These are phyloP conservation scores for Carassius gibelio DNA, from an alignment of 2,113 vertebrate species.

Conservation along the genomic window DNA sequence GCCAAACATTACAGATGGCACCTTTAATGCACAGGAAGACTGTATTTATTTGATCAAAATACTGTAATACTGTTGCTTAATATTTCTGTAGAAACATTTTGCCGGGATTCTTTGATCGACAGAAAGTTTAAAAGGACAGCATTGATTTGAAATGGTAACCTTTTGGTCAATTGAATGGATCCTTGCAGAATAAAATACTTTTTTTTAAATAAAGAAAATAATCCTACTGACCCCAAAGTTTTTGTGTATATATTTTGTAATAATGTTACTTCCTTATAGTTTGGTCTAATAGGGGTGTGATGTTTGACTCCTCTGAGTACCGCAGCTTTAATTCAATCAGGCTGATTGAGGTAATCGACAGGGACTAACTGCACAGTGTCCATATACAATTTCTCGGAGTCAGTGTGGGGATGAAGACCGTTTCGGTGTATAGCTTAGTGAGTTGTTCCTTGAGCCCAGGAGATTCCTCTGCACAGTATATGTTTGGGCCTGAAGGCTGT, in stretches of 20 bases:
- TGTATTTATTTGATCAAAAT: not conserved
- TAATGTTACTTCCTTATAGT: not conserved
- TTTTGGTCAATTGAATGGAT: not conserved
- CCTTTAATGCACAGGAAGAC: not conserved
- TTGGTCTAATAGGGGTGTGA: not conserved
- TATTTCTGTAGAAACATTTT: not conserved
- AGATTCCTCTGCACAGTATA: no score
- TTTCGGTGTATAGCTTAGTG: not conserved
- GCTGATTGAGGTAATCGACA: slow-evolving; percentile 12
- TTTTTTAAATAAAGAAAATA: not conserved
- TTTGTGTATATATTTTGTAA: not conserved
- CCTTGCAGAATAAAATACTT: not conserved
- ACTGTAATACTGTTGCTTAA: not conserved
- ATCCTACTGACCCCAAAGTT: not conserved
- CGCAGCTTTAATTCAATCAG: slow-evolving; percentile 58
- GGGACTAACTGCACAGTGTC: not conserved
- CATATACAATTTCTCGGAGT: not conserved
- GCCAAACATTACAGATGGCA: no score
- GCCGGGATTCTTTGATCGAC: not conserved
- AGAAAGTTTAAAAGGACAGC: not conserved
- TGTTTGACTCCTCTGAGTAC: slow-evolving; percentile 23
- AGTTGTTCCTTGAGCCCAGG: not conserved
- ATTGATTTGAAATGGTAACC: no score
- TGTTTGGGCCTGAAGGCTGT: not conserved
- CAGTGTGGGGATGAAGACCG: not conserved